These are phyloP conservation scores for Loris lydekkerianus DNA, from an alignment of 2,797 vertebrate species.

Conservation along the genomic window DNA sequence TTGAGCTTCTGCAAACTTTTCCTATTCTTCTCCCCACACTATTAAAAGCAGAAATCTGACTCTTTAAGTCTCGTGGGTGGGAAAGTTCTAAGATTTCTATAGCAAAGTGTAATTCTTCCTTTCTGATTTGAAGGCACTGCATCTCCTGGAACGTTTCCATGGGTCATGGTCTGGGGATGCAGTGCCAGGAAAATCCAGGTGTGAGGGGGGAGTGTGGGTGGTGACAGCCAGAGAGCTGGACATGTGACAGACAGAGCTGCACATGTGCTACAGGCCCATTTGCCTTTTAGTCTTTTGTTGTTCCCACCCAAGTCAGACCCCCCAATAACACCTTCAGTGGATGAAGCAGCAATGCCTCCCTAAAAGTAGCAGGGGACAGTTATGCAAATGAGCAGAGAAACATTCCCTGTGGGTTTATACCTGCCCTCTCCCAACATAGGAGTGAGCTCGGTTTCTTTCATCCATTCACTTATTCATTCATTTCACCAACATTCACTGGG, in stretches of 20 bases:
- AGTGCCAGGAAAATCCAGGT: background rate
- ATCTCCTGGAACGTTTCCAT: background rate
- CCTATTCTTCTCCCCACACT: background rate
- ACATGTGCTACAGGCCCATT: fast-evolving
- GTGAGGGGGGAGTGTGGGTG: no score
- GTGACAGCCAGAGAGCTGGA: background rate
- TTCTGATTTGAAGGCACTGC: background rate
- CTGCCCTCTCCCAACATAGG: background rate
- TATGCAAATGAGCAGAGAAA: background rate
- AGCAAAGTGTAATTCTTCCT: slow-evolving; percentile 18
- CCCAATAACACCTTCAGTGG: background rate
- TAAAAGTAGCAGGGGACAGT: background rate
- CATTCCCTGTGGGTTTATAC: background rate
- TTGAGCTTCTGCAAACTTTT: background rate
- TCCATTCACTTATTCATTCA: background rate
- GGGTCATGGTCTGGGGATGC: background rate
- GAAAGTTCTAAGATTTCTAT: slow-evolving; percentile 18
- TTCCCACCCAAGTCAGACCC: background rate
- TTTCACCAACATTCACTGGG: background rate
- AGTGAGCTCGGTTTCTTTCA: background rate
- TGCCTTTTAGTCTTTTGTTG: background rate
- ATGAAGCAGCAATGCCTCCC: background rate
- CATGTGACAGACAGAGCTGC: background rate
- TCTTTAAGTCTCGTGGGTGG: background rate
- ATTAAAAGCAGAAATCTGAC: background rate